phyloP scores from a whole-genome alignment of 2,797 vertebrate species.

The Orientallactaga sibirica region DNA sequence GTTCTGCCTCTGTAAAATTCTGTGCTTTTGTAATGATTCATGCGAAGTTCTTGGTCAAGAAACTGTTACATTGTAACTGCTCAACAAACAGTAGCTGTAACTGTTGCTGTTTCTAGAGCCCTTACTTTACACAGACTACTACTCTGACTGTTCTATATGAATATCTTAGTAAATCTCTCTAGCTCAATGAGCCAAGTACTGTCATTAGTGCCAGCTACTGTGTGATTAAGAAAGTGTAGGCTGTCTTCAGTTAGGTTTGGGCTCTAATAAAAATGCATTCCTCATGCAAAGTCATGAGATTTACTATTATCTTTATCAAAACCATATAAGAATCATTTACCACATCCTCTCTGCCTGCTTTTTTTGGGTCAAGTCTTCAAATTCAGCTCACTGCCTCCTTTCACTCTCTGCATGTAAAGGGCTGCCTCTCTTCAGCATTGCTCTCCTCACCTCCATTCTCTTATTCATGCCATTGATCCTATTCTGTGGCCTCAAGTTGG shows the following conservation, averaged over 20 bases:
- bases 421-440: no score
- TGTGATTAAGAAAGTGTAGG: not conserved
- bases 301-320: not conserved
- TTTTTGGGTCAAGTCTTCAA: no score
- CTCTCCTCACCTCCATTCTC: no score
- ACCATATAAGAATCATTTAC: not conserved
- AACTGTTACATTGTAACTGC: not conserved
- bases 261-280: conserved; percentile 23
- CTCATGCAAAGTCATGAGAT: not conserved
- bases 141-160: conserved; percentile 8
- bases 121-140: not conserved
- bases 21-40: not conserved
- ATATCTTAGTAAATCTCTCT: not conserved
- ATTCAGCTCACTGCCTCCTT: no score
- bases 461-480: no score
- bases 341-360: no score
- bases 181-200: conserved; percentile 18
- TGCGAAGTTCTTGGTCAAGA: not conserved
- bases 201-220: not conserved
- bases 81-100: not conserved
- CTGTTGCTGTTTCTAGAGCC: not conserved
- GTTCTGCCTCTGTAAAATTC: not conserved
- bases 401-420: no score
- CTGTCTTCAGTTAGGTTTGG: not conserved
- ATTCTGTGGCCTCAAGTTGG: no score